Evolutionary conservation across 2,797 vertebrate genomes (phyloP), one percentile per base, ranked within the genome.

Genomic region (Peromyscus melanophrys): DNA sequence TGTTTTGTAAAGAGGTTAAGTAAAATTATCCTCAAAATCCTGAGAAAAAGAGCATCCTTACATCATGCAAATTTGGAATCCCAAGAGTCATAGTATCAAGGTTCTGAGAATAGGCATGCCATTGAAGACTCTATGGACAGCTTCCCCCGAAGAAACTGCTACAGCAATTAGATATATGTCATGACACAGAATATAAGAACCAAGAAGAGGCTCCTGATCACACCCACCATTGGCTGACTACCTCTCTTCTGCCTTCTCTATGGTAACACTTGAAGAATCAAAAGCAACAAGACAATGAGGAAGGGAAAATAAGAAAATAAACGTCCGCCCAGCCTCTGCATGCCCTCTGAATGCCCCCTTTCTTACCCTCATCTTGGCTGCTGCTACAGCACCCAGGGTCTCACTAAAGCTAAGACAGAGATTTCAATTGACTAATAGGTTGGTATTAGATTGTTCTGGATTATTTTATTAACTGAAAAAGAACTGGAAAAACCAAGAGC

Each of bases 1-100:
- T 21, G 61, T 16, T 16, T 14, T 61, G 25, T 61, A 67, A 95
- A 96, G 37, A 52, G 71, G 10, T 59, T 67, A 87, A 83, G 57
- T 94, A 40, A 95, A 82, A 87, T 55, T 55, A 75, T 88, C 43
- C 40, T 52, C 37, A 86, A 94, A 82, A 92, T 65, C 19, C 12
- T 82, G 5, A 43, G 29, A 59, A 89, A 92, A 90, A 69, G 14
- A 31, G 0, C 21, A 75, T 57, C 31, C 73, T 95, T 71, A 65
- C 52, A 67, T 67, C 57, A 94, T 27, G 37, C 43, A 83, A 89
- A 85, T 29, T 40, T 94, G 40, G 8, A 49, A 57, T 55, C 59
- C 43, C 37, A 77, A 92, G 92, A 80, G 37, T 27, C 11, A 52
- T 0, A 40, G 16, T 29, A 37, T 5, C n/a, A 75, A 13, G 27